These are phyloP conservation scores for Carassius carassius DNA, from an alignment of 2,113 vertebrate species.

Conservation along the genomic window DNA sequence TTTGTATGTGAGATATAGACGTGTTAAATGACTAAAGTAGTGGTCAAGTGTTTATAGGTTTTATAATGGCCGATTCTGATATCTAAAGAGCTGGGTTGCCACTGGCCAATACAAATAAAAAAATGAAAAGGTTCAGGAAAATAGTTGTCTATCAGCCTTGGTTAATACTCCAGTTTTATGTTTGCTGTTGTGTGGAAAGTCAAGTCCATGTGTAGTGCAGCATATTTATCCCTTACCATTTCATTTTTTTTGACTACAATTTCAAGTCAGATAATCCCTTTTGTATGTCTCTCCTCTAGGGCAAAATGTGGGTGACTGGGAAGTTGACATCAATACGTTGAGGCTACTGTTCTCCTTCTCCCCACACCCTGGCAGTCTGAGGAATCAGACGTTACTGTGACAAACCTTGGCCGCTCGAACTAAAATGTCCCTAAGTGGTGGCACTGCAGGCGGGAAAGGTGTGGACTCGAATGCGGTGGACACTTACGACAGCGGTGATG, in stretches of 20 bases:
- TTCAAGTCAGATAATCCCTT: constrained; percentile 48
- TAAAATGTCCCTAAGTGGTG: too few relatives aligned
- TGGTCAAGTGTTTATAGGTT: too few relatives aligned
- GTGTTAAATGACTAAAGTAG: too few relatives aligned
- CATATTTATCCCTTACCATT: neutral
- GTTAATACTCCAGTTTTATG: neutral
- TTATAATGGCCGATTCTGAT: too few relatives aligned
- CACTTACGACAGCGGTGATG: too few relatives aligned
- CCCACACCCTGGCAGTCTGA: constrained; percentile 75
- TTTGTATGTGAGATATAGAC: too few relatives aligned
- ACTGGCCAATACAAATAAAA: too few relatives aligned
- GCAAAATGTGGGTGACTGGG: constrained; percentile 89
- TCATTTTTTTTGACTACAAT: neutral
- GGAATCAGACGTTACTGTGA: constrained; percentile 77
- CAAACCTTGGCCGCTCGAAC: constrained; percentile 51
- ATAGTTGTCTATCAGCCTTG: too few relatives aligned
- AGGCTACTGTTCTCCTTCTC: constrained; percentile 76
- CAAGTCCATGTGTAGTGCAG: neutral
- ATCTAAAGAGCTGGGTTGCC: too few relatives aligned
- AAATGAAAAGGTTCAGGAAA: too few relatives aligned
- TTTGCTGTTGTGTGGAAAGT: neutral
- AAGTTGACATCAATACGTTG: constrained; percentile 85
- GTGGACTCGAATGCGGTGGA: too few relatives aligned
- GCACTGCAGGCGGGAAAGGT: too few relatives aligned
- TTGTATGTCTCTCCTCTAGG: constrained; percentile 77